A percentile compares a stretch with the other conserved stretches of the same genome.
These are phyloP conservation scores for Ctenopoma multispine DNA, from an alignment of 2,797 vertebrate genomes.

Conservation along the genomic window DNA sequence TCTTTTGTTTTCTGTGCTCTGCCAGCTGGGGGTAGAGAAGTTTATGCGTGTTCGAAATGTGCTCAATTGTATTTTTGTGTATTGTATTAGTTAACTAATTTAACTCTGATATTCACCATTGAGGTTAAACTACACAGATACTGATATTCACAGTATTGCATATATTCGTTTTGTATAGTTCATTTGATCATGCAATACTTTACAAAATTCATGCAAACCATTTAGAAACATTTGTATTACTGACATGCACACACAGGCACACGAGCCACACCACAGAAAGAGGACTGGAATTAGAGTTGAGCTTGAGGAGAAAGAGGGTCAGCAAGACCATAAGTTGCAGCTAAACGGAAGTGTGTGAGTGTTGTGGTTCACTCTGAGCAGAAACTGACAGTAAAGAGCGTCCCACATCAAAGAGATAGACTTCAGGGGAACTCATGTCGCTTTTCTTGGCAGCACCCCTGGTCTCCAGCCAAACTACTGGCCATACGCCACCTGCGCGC, in stretches of 20 bases:
- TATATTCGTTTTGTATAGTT: neutral
- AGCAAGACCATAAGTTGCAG: slow-evolving; percentile 8
- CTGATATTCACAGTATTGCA: neutral
- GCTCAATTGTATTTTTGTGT: slow-evolving; percentile 35
- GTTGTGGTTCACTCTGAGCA: slow-evolving; percentile 55
- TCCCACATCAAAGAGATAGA: slow-evolving; percentile 69
- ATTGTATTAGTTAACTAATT: slow-evolving; percentile 28
- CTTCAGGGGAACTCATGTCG: slow-evolving; percentile 60
- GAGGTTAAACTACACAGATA: neutral
- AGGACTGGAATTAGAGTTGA: neutral
- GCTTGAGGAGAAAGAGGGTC: slow-evolving; percentile 43
- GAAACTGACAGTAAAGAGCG: slow-evolving; percentile 64
- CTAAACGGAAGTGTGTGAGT: slow-evolving; percentile 33
- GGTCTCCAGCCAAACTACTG: slow-evolving; percentile 39
- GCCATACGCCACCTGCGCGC: slow-evolving; percentile 24
- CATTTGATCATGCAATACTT: slow-evolving; percentile 1
- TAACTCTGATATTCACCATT: neutral
- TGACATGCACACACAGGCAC: slow-evolving; percentile 5
- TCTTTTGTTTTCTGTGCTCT: slow-evolving; percentile 59
- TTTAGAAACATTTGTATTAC: slow-evolving; percentile 8
- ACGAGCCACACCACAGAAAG: neutral
- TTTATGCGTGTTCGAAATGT: slow-evolving; percentile 33
- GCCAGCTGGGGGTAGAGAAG: slow-evolving; percentile 31
- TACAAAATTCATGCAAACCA: slow-evolving; percentile 12
- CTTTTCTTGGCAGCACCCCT: slow-evolving; percentile 58